phyloP scores from a whole-genome alignment of 2,113 vertebrate species.

The Cnemophilus loriae region DNA sequence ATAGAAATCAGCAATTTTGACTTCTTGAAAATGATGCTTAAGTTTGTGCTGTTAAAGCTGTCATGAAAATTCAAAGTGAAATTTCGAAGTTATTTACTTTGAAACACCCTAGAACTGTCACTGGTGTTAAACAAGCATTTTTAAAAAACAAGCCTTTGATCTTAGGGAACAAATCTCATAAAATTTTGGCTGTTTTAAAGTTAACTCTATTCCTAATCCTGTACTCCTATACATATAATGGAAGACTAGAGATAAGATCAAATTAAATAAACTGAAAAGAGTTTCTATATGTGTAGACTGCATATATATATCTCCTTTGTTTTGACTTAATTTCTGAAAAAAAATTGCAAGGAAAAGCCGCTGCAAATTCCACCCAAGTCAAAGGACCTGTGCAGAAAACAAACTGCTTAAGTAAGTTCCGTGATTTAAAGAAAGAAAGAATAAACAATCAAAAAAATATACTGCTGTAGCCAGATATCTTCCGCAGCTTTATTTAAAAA shows the following conservation, averaged over 20 bases:
- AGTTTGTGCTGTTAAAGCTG: neutral
- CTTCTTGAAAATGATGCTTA: neutral
- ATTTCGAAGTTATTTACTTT: neutral
- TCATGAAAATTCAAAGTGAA: neutral
- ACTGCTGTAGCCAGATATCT: neutral
- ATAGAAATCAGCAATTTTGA: neutral
- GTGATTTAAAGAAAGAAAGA: neutral
- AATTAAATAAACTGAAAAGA: neutral
- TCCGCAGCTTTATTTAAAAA: neutral
- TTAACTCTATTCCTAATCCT: neutral
- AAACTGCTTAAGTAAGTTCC: neutral
- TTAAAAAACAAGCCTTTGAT: neutral
- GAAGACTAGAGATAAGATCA: neutral
- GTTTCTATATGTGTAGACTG: neutral
- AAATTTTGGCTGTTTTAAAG: neutral
- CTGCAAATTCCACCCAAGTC: neutral
- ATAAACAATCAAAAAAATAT: neutral
- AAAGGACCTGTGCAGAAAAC: neutral
- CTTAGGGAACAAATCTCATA: neutral
- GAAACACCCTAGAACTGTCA: neutral
- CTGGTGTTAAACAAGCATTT: neutral
- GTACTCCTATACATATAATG: neutral
- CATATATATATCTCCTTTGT: neutral
- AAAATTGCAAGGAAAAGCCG: neutral
- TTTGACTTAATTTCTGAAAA: neutral